Base-by-base conservation (phyloP, 2,888 invertebrate species). In the Podabrus alpinus region DNA sequence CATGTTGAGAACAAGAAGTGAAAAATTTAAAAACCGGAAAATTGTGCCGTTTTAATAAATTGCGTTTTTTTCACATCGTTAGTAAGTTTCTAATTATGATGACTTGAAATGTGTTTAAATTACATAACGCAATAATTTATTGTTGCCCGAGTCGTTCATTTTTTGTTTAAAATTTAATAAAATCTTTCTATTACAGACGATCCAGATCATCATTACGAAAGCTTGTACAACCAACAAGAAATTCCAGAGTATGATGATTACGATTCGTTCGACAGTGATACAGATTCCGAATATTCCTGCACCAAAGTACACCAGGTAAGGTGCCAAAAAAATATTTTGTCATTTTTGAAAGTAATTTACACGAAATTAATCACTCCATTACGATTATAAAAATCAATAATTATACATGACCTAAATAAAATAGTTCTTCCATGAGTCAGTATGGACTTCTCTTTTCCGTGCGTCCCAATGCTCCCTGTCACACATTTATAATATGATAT, bases 241-340 rank as follows among this genome's bases (percentile, higher is more conserved):
- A 75, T 79, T 74, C 77, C 87, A 86, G 82, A 83, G 75, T 87
- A 88, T 79, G 92, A 92, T 80, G 92, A 92, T 84, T 92, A 91
- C 81, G 94, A 94, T 85, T 93, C 93, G 66, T 94, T 94, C 83
- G 93, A 94, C 82, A 92, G 91, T 80, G 92, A 92, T 81, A 89
- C 90, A 1, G 93, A 93, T 79, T 88, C 90, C 64, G 92, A 92
- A 74, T 84, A 84, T 69, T 85, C 85, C 9, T 82, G 83, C 71
- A 81, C 81, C n/a, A 85, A 83, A 82, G 78, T 77, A 9, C 79
- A 82, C 75, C 80, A 82, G 80, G 84, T 85, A 79, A 82, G 80
- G 84, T 85, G 79, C 78, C 79, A 15, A 81, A 13, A 24, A 0
- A 25, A 9, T 15, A 10, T 25, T 66, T 13, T 24, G n/a, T 15